Evolutionary conservation across 2,797 vertebrate genomes (phyloP).

Genomic region (Pterois miles): DNA sequence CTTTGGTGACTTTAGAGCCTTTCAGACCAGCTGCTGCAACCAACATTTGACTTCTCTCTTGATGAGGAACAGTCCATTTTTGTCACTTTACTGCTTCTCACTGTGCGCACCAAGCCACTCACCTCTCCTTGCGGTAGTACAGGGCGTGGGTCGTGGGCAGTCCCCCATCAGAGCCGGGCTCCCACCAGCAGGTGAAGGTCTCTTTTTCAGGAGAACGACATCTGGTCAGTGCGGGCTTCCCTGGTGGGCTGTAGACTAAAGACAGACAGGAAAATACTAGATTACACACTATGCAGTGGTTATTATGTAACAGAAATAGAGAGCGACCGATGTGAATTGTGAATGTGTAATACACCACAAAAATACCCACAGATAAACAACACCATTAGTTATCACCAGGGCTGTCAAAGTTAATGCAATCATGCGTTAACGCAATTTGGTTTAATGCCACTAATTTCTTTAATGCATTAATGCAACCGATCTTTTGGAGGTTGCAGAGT

Average conservation of each 20-base stretch:
- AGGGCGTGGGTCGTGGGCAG: conserved; percentile 88
- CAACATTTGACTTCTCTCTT: not conserved
- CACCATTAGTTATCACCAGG: not conserved
- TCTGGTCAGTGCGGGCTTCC: conserved; percentile 84
- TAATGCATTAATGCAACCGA: too few species aligned
- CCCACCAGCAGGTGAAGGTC: conserved; percentile 97
- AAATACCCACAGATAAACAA: conserved; percentile 1
- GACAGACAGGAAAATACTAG: not conserved
- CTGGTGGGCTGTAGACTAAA: conserved; percentile 81
- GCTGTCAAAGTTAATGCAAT: too few species aligned
- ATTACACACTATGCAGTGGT: not conserved
- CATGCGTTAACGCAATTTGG: too few species aligned
- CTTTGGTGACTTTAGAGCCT: not conserved
- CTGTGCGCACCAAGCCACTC: conserved; percentile 48
- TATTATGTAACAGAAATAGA: not conserved
- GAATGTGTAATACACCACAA: not conserved
- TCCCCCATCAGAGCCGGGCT: conserved; percentile 87
- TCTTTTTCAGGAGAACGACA: conserved; percentile 94
- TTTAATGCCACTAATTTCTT: too few species aligned
- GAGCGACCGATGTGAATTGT: not conserved
- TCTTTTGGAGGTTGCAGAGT: too few species aligned
- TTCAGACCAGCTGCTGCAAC: not conserved
- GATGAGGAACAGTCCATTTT: not conserved
- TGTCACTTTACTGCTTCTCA: not conserved
- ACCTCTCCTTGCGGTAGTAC: conserved; percentile 91